Evolutionary conservation across 2,888 invertebrate genomes (phyloP).

Genomic region (Tachystola acroxantha): DNA sequence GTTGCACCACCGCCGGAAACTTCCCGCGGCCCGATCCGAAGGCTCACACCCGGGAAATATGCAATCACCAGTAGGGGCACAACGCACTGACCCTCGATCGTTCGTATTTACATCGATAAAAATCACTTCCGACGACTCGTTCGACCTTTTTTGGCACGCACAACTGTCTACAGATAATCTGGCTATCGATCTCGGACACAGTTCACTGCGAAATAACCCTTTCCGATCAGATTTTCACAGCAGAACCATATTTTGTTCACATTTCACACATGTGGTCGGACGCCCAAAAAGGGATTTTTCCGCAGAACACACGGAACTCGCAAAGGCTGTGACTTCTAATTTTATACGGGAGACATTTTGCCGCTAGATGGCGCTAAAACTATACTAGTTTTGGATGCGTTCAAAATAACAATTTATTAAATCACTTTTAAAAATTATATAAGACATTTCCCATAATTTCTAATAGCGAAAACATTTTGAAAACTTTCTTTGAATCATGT

Average conservation of each 20-base stretch:
- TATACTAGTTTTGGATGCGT: slow-evolving; percentile 35
- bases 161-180: slow-evolving; percentile 51
- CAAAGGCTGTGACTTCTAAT: slow-evolving; percentile 75
- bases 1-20: slow-evolving; percentile 40
- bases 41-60: slow-evolving; percentile 48
- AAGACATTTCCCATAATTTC: not conserved
- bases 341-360: slow-evolving; percentile 60
- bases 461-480: too few relatives aligned
- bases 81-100: slow-evolving; percentile 71
- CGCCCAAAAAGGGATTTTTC: slow-evolving; percentile 84
- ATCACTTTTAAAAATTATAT: too few relatives aligned
- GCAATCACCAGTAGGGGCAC: slow-evolving; percentile 59
- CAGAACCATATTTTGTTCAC: slow-evolving; percentile 73
- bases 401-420: slow-evolving; percentile 29
- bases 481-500: too few relatives aligned
- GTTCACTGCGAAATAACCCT: slow-evolving; percentile 50
- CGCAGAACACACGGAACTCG: slow-evolving; percentile 76
- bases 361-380: slow-evolving; percentile 61
- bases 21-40: slow-evolving; percentile 31
- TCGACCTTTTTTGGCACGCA: slow-evolving; percentile 57
- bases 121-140: slow-evolving; percentile 69
- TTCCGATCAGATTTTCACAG: slow-evolving; percentile 57
- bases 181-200: slow-evolving; percentile 46
- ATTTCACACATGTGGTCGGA: slow-evolving; percentile 82
- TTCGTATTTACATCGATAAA: slow-evolving; percentile 76